Evolutionary conservation across 35 echinoderm and acorn worm genomes (phyloP).

Genomic region (Strongylocentrotus purpuratus): DNA sequence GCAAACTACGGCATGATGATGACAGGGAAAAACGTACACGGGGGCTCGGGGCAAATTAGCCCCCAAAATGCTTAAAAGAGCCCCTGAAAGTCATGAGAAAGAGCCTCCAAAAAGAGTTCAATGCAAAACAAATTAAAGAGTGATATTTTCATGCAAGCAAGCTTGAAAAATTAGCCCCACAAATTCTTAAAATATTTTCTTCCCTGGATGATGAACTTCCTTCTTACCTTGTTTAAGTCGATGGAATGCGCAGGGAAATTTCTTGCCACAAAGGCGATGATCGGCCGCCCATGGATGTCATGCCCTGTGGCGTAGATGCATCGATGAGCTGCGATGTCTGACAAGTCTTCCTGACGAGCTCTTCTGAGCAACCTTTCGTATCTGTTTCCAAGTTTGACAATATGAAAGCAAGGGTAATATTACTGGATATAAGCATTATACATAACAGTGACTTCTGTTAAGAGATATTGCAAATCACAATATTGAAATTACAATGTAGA

Average conservation of each 20-base stretch:
- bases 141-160: no score
- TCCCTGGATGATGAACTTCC: neutral
- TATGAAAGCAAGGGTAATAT: neutral
- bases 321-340: slow-evolving; percentile 85
- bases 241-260: slow-evolving; percentile 89
- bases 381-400: slow-evolving; percentile 48
- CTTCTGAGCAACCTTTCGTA: slow-evolving; percentile 83
- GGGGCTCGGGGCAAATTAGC: no score
- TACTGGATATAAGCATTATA: neutral
- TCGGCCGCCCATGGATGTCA: slow-evolving; percentile 84
- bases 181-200: no score
- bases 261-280: slow-evolving; percentile 84
- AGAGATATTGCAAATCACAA: no score
- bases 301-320: slow-evolving; percentile 87
- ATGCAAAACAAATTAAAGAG: no score
- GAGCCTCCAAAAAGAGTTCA: no score
- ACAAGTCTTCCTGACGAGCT: slow-evolving; percentile 70
- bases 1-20: no score
- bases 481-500: no score
- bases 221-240: slow-evolving; percentile 78
- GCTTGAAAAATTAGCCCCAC: no score
- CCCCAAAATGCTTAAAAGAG: no score
- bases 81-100: no score
- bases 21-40: no score
- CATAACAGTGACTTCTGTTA: neutral